Conservation (phyloP, 2,797 vertebrate species). For the Phataginus tetradactyla region DNA sequence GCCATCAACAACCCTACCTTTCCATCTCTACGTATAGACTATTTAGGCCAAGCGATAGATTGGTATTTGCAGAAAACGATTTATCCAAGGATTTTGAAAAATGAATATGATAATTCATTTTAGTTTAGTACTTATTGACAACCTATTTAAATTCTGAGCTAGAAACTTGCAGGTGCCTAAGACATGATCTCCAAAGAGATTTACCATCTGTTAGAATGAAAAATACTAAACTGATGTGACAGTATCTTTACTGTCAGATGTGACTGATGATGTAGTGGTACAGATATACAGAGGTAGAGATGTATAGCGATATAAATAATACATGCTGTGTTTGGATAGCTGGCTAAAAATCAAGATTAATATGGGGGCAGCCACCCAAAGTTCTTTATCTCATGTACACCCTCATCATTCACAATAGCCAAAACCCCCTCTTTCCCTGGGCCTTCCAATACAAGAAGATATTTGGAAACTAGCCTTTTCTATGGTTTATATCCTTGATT, state of each 20-base stretch:
- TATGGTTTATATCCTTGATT: not conserved
- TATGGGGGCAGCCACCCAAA: not conserved
- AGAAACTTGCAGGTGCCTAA: not conserved
- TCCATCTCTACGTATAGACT: not conserved
- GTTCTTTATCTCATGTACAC: not conserved
- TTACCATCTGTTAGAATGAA: not conserved
- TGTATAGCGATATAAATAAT: not conserved
- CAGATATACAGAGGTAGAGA: not conserved
- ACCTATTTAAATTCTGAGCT: not conserved
- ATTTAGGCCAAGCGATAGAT: not conserved
- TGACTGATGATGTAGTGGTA: not conserved
- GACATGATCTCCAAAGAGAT: not conserved
- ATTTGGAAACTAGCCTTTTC: not conserved
- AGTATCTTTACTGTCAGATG: not conserved
- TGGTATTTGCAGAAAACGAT: not conserved
- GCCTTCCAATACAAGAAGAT: not conserved
- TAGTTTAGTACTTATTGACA: constrained; percentile 8
- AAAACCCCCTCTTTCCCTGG: not conserved
- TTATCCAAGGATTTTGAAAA: not conserved
- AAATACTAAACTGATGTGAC: not conserved
- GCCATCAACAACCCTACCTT: accelerated
- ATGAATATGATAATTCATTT: constrained; percentile 3
- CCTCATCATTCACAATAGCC: not conserved
- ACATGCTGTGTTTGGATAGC: not conserved
- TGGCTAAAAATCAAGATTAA: not conserved